Evolutionary conservation across 2,797 vertebrate species (phyloP), one percentile per base, ranked within the genome.

Genomic region (Enteromius viviparus): DNA sequence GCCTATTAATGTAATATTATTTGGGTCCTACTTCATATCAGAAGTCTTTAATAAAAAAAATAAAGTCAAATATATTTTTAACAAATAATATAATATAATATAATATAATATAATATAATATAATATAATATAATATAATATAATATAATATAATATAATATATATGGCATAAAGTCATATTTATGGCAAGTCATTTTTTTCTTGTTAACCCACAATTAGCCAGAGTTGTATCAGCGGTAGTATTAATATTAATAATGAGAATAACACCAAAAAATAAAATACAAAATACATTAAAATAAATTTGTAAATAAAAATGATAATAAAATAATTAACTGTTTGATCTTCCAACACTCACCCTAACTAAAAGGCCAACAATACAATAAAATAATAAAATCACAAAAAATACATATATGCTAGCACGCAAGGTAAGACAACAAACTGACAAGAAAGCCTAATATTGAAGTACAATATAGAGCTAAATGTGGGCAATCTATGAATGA

Each of bases 401-500:
- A 51, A 55, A 55, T 40, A 40, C 7, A 40, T 8, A 40, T 8
- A 19, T 77, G n/a, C 37, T 55, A 53, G 3, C 8, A 40, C 3
- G 19, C n/a, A 14, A 23, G 1, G 14, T 14, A 53, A 65, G 10
- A 76, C 34, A 65, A 45, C 23, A 40, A 40, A 58, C 49, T 55
- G 11, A 68, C 45, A 55, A 68, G 23, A 45, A 40, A 76, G 58
- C 23, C 10, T 12, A 51, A 75, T 32, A 55, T 70, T 7, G 23
- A 53, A 55, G 11, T 2, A 51, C 42, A n/a, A 21, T 26, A 51
- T 34, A 75, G 17, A 75, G 70, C 32, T 34, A 34, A 76, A 58
- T 65, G 23, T 49, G 42, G 42, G 60, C 29, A 51, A 66, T 78
- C 60, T 34, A 78, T 78, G 60, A 78, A 78, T 66, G 60, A 66